phyloP scores from a whole-genome alignment of 2,888 invertebrate genomes.

The Drosophila nr. fundita region DNA sequence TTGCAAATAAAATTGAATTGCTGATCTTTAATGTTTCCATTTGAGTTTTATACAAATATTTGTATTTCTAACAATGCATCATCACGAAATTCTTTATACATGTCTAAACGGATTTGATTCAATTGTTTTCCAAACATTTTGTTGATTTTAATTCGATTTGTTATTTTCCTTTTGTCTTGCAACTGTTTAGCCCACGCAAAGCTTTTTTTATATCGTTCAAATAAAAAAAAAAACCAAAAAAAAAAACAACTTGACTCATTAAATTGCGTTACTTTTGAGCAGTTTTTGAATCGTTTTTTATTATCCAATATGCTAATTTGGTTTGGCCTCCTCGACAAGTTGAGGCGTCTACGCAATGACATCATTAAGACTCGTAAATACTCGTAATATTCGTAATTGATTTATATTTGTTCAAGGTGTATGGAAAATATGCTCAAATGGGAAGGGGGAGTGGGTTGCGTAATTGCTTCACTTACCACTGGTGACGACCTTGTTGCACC shows the following conservation, averaged over 20 bases:
- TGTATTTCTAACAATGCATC: constrained; percentile 21
- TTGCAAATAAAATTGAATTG: not conserved
- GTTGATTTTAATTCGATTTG: constrained; percentile 1
- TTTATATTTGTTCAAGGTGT: constrained; percentile 31
- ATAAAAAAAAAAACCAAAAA: constrained; percentile 10
- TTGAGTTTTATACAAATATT: not conserved
- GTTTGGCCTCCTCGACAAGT: constrained; percentile 36
- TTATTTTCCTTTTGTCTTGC: constrained; percentile 2
- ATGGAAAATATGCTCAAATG: constrained; percentile 19
- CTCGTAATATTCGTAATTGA: constrained; percentile 20
- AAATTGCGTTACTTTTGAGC: constrained; percentile 18
- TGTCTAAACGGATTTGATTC: not conserved
- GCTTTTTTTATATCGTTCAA: constrained; percentile 26
- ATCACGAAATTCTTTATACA: not conserved
- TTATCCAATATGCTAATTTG: constrained; percentile 64
- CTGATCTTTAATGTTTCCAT: not conserved
- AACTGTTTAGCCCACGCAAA: constrained; percentile 46
- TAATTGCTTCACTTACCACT: constrained; percentile 72
- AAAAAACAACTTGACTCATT: not conserved
- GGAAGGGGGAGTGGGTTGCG: not conserved
- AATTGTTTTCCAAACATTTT: constrained; percentile 13
- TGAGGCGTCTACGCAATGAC: constrained; percentile 63
- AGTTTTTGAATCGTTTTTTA: constrained; percentile 18
- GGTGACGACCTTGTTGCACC: constrained; percentile 83
- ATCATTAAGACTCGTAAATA: constrained; percentile 55